Evolutionary conservation across 2,797 vertebrate species (phyloP).

Genomic region (Aselliscus stoliczkanus): DNA sequence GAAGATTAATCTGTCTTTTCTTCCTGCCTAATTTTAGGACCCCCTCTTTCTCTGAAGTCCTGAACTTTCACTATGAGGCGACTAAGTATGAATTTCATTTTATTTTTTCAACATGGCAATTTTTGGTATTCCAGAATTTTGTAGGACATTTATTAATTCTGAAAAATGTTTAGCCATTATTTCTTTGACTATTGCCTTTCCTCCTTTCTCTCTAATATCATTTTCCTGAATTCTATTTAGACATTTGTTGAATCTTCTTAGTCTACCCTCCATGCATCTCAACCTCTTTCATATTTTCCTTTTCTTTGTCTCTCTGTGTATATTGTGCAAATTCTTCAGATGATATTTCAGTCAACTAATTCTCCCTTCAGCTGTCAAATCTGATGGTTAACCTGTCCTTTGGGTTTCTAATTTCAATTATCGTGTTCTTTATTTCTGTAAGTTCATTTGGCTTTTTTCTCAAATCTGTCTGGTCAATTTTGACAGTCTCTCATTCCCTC

Average conservation of each 20-base stretch:
- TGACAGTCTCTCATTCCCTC: not conserved
- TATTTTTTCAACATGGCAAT: not conserved
- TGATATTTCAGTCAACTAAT: not conserved
- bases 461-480: not conserved
- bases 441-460: not conserved
- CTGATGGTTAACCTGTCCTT: not conserved
- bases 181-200: not conserved
- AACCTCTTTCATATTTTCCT: not conserved
- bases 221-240: not conserved
- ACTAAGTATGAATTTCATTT: not conserved
- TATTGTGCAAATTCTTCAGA: not conserved
- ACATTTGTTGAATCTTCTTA: not conserved
- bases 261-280: not conserved
- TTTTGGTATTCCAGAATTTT: not conserved
- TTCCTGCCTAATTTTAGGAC: not conserved
- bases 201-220: not conserved
- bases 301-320: not conserved
- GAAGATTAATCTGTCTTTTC: constrained; percentile 6
- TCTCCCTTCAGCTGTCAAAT: not conserved
- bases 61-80: not conserved
- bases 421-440: not conserved
- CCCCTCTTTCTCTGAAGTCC: not conserved
- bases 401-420: not conserved
- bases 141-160: not conserved
- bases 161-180: not conserved